phyloP scores from a whole-genome alignment of 2,888 invertebrate genomes.

The Eupithecia pulchellata region DNA sequence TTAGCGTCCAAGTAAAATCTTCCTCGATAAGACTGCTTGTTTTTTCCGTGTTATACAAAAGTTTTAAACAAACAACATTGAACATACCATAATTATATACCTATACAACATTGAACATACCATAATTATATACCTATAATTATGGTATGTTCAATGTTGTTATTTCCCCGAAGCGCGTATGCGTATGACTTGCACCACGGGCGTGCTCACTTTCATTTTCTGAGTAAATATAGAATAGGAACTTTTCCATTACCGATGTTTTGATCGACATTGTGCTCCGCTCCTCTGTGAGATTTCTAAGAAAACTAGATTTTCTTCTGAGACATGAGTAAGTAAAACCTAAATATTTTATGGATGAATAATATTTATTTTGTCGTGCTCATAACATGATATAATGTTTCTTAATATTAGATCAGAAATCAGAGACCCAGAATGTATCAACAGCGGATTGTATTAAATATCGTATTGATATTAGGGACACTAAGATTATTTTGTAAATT shows the following conservation, averaged over 20 bases:
- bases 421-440: not conserved
- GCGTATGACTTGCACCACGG: conserved; percentile 28
- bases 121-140: too few relatives aligned
- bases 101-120: too few relatives aligned
- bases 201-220: conserved; percentile 64
- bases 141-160: not conserved
- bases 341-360: not conserved
- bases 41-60: too few relatives aligned
- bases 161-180: not conserved
- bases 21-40: too few relatives aligned
- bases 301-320: conserved; percentile 12
- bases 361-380: not conserved
- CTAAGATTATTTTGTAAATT: not conserved
- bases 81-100: not conserved
- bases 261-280: conserved; percentile 61
- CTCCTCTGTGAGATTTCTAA: conserved; percentile 31
- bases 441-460: not conserved
- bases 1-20: too few relatives aligned
- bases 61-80: too few relatives aligned
- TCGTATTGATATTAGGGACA: not conserved
- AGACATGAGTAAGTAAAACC: not conserved
- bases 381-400: not conserved
- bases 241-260: conserved; percentile 71
- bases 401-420: not conserved
- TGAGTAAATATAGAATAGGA: conserved; percentile 68